These are phyloP conservation scores for Bos taurus DNA, from an alignment of 2,113 vertebrate genomes.

Conservation along the genomic window DNA sequence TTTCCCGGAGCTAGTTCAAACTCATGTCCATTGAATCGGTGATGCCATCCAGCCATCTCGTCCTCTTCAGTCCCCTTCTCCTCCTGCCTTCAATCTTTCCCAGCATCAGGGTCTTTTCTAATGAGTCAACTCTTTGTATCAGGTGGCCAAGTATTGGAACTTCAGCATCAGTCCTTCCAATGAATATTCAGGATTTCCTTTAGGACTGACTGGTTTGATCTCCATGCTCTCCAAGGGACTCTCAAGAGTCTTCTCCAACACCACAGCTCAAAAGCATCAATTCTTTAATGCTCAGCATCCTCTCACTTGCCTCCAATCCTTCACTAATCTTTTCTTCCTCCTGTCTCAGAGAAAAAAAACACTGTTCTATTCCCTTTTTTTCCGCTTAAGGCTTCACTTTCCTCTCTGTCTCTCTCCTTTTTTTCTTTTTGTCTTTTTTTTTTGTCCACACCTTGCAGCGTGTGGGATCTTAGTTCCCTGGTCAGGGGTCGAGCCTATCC, in stretches of 20 bases:
- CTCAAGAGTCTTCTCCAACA: background rate
- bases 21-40: accelerated
- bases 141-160: background rate
- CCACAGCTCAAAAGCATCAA: background rate
- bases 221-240: background rate
- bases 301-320: background rate
- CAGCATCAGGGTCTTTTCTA: background rate
- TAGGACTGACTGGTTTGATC: background rate
- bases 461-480: background rate
- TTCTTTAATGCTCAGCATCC: background rate
- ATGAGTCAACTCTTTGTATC: background rate
- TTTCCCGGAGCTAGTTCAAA: background rate
- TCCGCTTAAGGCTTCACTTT: background rate
- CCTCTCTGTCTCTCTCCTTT: background rate
- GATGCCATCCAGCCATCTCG: background rate
- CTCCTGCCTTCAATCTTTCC: background rate
- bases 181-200: background rate
- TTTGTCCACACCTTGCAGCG: background rate
- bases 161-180: background rate
- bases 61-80: background rate
- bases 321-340: background rate
- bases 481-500: background rate
- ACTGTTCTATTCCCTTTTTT: background rate
- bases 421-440: background rate
- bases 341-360: background rate